phyloP scores from a whole-genome alignment of 2,113 vertebrate genomes.

The Casuarius casuarius region DNA sequence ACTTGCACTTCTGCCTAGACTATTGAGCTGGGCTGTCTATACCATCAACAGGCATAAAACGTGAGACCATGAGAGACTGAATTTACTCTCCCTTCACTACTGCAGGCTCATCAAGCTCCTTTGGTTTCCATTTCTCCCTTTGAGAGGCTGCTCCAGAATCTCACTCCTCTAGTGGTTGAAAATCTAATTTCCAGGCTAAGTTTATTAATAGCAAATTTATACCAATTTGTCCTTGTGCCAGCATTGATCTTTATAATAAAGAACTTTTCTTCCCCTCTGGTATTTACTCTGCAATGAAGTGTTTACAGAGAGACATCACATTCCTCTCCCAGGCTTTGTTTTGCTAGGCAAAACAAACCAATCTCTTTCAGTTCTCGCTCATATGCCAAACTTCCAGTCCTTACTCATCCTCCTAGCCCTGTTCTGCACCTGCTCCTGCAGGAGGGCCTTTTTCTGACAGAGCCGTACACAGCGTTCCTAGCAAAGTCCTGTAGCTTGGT shows the following conservation, averaged over 20 bases:
- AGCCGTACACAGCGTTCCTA: background rate
- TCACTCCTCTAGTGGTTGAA: background rate
- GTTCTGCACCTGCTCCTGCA: background rate
- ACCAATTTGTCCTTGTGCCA: slow-evolving; percentile 16
- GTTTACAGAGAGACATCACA: background rate
- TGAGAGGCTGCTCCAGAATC: slow-evolving; percentile 11
- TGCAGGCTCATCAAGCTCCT: background rate
- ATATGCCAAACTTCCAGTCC: background rate
- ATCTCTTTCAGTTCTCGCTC: background rate
- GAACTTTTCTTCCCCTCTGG: background rate
- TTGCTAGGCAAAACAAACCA: background rate
- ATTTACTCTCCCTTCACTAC: background rate
- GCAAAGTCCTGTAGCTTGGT: background rate
- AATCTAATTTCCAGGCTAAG: slow-evolving; percentile 43
- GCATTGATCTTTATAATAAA: slow-evolving; percentile 38
- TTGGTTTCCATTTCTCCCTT: background rate
- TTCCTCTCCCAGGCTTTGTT: slow-evolving; percentile 3
- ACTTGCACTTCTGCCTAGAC: background rate
- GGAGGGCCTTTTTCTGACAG: background rate
- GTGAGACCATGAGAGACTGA: background rate
- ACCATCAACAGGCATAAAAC: background rate
- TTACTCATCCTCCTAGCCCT: background rate
- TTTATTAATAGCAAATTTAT: slow-evolving; percentile 52
- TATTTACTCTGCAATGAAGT: slow-evolving; percentile 16
- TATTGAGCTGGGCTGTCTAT: background rate